These are phyloP conservation scores for Sebastolobus altivelis DNA, from an alignment of 2,797 vertebrate species.

Conservation along the genomic window DNA sequence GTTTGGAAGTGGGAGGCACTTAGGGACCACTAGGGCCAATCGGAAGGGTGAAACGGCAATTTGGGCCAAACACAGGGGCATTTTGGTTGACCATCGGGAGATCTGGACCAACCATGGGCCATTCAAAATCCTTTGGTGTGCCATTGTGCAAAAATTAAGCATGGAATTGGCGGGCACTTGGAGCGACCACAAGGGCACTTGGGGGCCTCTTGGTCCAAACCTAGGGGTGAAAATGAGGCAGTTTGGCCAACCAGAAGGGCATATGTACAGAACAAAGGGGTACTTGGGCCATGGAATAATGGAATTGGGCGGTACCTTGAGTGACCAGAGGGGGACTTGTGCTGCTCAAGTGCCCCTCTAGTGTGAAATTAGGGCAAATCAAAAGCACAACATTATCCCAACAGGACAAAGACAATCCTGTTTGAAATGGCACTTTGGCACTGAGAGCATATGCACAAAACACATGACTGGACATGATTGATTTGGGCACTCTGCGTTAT, in stretches of 20 bases:
- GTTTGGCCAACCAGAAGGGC: not conserved
- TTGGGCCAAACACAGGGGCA: not conserved
- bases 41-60: not conserved
- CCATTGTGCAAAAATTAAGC: not conserved
- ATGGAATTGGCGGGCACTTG: not conserved
- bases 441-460: conserved; percentile 22
- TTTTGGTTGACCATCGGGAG: not conserved
- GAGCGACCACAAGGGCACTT: not conserved
- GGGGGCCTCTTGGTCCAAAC: not conserved
- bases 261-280: not conserved
- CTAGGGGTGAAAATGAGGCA: not conserved
- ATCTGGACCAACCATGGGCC: not conserved
- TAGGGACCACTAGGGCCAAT: not conserved
- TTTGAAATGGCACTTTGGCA: conserved; percentile 29
- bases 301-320: not conserved
- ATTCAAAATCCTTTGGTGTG: not conserved
- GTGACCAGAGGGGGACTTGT: not conserved
- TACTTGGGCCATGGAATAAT: not conserved
- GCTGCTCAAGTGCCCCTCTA: not conserved
- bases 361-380: conserved; percentile 10
- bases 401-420: conserved; percentile 6
- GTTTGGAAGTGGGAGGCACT: not conserved
- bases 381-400: not conserved
- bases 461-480: conserved; percentile 34
- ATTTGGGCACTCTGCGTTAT: conserved; percentile 15